Percentiles rank a stretch among this genome's conserved stretches.
These are phyloP conservation scores for Toxonevra muliebris DNA, from an alignment of 2,888 invertebrate genomes.

Conservation along the genomic window DNA sequence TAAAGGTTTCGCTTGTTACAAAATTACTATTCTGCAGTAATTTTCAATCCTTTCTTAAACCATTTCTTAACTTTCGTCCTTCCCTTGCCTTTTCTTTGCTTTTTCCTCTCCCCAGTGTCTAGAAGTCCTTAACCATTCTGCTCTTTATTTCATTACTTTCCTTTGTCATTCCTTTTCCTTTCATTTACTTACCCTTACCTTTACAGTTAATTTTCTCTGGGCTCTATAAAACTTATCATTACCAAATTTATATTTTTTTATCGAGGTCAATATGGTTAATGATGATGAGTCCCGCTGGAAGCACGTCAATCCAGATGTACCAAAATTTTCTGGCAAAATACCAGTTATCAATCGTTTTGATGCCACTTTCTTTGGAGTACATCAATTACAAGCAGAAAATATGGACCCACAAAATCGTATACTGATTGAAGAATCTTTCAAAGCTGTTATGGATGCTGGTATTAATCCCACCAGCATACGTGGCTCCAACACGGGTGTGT, in stretches of 20 bases:
- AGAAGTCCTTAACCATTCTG: no score
- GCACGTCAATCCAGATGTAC: constrained; percentile 76
- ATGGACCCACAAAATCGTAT: constrained; percentile 84
- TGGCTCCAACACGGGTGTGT: constrained; percentile 77
- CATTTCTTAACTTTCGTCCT: no score
- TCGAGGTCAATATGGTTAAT: constrained; percentile 71
- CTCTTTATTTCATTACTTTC: no score
- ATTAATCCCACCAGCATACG: constrained; percentile 73
- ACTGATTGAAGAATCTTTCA: constrained; percentile 79
- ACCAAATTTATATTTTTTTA: constrained; percentile 17
- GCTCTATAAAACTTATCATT: no score
- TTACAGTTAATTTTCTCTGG: no score
- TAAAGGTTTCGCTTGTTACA: no score
- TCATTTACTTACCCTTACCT: no score
- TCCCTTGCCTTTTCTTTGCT: no score
- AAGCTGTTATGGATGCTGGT: constrained; percentile 80
- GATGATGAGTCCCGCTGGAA: constrained; percentile 82
- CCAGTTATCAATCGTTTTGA: constrained; percentile 77
- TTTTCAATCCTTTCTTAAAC: no score
- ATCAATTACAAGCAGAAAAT: constrained; percentile 78
- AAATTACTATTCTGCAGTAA: no score
- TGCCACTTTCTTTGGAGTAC: constrained; percentile 79
- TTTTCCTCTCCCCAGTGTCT: no score
- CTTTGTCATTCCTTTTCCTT: no score
- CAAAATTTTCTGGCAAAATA: constrained; percentile 77